These are phyloP conservation scores for Lamprotornis superbus DNA, from an alignment of 2,113 vertebrate genomes.

Conservation along the genomic window DNA sequence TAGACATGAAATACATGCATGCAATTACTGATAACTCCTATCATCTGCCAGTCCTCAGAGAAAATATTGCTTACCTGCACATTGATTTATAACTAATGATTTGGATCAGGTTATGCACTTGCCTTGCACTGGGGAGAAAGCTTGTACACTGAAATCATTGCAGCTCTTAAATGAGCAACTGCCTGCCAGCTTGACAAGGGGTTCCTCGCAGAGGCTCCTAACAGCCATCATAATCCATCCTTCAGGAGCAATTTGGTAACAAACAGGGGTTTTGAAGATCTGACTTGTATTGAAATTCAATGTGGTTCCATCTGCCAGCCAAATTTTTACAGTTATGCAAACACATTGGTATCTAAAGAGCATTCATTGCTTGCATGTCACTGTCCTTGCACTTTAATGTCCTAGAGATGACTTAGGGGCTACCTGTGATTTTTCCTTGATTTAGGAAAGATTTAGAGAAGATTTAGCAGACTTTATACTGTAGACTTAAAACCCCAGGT, in stretches of 20 bases:
- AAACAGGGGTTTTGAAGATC: neutral
- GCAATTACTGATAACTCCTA: neutral
- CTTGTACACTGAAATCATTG: neutral
- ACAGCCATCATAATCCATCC: neutral
- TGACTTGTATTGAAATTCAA: neutral
- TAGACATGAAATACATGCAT: neutral
- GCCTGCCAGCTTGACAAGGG: neutral
- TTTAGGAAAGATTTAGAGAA: neutral
- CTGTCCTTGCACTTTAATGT: neutral
- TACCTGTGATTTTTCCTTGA: neutral
- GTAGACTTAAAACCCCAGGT: neutral
- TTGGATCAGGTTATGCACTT: neutral
- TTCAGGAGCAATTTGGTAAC: neutral
- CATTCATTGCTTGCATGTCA: neutral
- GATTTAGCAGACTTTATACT: neutral
- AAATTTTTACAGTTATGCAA: neutral
- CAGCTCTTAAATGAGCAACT: neutral
- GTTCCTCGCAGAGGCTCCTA: neutral
- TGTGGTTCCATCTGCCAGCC: neutral
- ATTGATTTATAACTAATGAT: neutral
- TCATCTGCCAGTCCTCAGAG: neutral
- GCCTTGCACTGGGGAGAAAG: neutral
- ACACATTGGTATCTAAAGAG: neutral
- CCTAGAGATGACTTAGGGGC: neutral
- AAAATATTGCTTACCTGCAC: neutral